Percentiles rank a stretch among this genome's conserved stretches.
These are phyloP conservation scores for Porites cylindrica DNA, from an alignment of 92 coral and sea anemone genomes.

Conservation along the genomic window DNA sequence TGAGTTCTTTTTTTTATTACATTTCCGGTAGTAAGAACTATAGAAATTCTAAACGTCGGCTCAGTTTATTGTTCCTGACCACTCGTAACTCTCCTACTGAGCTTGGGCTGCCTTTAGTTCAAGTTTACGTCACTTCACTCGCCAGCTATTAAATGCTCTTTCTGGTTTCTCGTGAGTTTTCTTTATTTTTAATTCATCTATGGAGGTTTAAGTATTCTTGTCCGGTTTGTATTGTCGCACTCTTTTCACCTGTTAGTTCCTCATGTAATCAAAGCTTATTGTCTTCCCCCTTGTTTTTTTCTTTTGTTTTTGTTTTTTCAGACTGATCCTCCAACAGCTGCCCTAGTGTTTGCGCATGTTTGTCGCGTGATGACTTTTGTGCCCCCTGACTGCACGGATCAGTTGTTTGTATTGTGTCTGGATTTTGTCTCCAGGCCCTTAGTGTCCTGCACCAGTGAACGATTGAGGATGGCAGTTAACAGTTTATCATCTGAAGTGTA, in stretches of 20 bases:
- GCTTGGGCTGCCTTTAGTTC: too few relatives aligned
- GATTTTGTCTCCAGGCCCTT: slow-evolving; percentile 65
- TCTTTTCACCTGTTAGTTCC: background rate
- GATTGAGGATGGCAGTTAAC: slow-evolving; percentile 50
- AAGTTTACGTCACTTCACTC: too few relatives aligned
- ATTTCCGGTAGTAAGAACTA: too few relatives aligned
- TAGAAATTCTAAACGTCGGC: background rate
- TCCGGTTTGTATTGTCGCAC: background rate
- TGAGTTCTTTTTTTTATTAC: slow-evolving; percentile 2
- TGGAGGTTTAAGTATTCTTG: background rate
- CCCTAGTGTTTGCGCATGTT: slow-evolving; percentile 50
- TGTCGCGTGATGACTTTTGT: slow-evolving; percentile 78
- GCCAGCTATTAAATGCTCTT: background rate
- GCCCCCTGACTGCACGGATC: slow-evolving; percentile 74
- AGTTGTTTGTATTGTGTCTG: slow-evolving; percentile 75
- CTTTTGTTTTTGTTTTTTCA: slow-evolving; percentile 6
- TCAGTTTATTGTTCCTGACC: background rate
- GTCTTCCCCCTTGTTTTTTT: background rate
- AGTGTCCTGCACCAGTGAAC: slow-evolving; percentile 22
- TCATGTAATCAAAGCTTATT: background rate
- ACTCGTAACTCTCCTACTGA: too few relatives aligned
- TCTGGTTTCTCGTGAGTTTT: background rate
- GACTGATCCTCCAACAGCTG: slow-evolving; percentile 35
- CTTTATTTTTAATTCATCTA: background rate
- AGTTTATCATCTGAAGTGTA: slow-evolving; percentile 69